Conservation (phyloP, 2,797 vertebrate genomes). For the Acropternis orthonyx region DNA sequence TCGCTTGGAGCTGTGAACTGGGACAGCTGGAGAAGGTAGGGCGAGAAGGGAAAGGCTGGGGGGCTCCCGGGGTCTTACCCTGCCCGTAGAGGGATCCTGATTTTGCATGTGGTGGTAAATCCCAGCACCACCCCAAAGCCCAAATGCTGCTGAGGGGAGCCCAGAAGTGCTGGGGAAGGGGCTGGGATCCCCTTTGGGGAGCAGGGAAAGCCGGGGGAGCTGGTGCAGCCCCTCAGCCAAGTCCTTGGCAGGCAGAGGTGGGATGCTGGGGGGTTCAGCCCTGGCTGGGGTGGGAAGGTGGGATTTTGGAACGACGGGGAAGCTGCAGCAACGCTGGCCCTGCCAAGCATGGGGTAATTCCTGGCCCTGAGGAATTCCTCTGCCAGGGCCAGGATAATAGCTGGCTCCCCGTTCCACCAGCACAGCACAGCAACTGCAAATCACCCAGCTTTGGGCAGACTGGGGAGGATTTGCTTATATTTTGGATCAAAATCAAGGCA, state of each 20-base stretch:
- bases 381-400: not conserved
- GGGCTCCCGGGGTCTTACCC: not conserved
- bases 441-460: fast-evolving
- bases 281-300: not conserved
- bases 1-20: not conserved
- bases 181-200: not conserved
- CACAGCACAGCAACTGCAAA: not conserved
- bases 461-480: not conserved
- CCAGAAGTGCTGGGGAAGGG: not conserved
- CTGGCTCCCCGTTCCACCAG: not conserved
- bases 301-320: not conserved
- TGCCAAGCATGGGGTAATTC: not conserved
- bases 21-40: not conserved
- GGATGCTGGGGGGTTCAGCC: not conserved
- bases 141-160: not conserved
- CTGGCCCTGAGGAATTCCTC: not conserved
- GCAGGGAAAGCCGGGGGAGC: too few relatives aligned
- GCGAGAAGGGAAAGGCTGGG: not conserved
- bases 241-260: not conserved
- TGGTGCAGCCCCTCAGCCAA: fast-evolving
- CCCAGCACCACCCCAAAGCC: not conserved
- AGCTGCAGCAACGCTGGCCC: not conserved
- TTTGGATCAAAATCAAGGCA: not conserved
- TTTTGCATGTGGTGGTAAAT: fast-evolving
- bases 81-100: fast-evolving